These are phyloP conservation scores for Trachops cirrhosus DNA, from an alignment of 2,797 vertebrate species.

Conservation along the genomic window DNA sequence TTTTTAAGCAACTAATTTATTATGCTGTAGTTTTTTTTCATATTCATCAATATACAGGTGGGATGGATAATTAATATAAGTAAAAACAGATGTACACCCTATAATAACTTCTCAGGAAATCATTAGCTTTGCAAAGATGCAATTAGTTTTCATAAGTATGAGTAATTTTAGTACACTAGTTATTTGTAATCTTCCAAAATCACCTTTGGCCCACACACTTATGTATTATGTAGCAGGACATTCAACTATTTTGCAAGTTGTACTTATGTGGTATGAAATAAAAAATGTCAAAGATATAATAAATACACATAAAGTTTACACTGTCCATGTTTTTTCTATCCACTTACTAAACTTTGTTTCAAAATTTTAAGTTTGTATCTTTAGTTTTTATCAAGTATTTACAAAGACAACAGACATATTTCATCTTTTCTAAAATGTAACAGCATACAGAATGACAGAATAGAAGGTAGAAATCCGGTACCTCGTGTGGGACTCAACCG, in stretches of 20 bases:
- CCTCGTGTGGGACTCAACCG: neutral
- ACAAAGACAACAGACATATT: neutral
- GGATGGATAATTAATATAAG: neutral
- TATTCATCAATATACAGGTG: neutral
- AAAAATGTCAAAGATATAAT: neutral
- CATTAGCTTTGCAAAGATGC: neutral
- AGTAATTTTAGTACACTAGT: neutral
- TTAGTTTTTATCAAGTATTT: neutral
- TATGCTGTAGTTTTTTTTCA: neutral
- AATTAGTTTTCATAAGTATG: constrained; percentile 24
- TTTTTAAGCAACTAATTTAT: neutral
- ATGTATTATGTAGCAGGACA: neutral
- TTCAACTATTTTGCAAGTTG: neutral
- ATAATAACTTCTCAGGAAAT: neutral
- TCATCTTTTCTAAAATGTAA: constrained; percentile 11
- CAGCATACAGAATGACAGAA: neutral
- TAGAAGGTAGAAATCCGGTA: constrained; percentile 30
- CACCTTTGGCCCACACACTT: neutral
- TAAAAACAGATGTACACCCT: neutral
- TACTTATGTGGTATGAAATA: neutral
- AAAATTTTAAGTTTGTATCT: neutral
- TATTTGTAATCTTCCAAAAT: constrained; percentile 35
- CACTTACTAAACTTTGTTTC: neutral
- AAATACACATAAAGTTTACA: neutral
- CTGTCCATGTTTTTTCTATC: neutral